These are phyloP conservation scores for Dasyornis broadbenti DNA, from an alignment of 2,113 vertebrate species.

Conservation along the genomic window DNA sequence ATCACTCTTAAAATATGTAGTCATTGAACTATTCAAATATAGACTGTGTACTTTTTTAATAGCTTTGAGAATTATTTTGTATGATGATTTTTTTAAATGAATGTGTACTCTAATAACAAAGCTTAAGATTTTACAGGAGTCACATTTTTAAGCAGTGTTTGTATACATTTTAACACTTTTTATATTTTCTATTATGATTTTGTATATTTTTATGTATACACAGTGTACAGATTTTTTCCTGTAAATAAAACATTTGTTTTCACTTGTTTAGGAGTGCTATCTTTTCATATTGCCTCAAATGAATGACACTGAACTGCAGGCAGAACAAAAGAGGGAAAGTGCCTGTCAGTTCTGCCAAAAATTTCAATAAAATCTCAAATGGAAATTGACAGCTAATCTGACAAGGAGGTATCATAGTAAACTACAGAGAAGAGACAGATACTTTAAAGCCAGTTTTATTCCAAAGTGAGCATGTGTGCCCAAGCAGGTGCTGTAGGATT, in stretches of 20 bases:
- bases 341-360: neutral
- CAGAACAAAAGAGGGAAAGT: neutral
- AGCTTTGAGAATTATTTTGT: constrained; percentile 78
- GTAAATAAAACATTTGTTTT: constrained; percentile 82
- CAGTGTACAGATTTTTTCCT: constrained; percentile 78
- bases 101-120: constrained; percentile 73
- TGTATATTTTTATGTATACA: constrained; percentile 85
- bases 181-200: constrained; percentile 85
- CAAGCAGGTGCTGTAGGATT: neutral
- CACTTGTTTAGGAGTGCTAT: constrained; percentile 65
- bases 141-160: constrained; percentile 81
- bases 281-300: neutral
- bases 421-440: neutral
- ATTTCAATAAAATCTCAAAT: neutral
- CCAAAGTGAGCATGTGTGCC: neutral
- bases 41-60: constrained; percentile 79
- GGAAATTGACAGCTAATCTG: neutral
- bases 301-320: neutral
- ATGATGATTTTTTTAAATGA: constrained; percentile 77
- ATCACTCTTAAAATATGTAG: constrained; percentile 42
- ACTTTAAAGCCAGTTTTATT: neutral
- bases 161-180: constrained; percentile 82
- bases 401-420: neutral
- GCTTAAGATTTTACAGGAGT: constrained; percentile 73
- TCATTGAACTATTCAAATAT: constrained; percentile 62